Base-by-base conservation (phyloP, 2,113 vertebrate genomes). In the Galbula dea region DNA sequence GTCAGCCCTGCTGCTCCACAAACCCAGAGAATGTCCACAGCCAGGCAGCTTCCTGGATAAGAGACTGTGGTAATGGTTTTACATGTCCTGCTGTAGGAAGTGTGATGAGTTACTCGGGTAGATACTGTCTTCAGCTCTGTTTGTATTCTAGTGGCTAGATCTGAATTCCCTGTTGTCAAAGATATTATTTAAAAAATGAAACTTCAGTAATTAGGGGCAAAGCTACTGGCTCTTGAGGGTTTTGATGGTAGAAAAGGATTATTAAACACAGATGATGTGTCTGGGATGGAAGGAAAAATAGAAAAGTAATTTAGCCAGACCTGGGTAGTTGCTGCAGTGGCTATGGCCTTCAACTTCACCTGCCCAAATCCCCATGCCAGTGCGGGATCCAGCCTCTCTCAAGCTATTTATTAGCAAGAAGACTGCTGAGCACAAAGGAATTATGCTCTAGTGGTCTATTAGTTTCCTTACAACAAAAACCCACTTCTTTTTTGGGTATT, bases 181-280 rank as follows among this genome's bases (percentile, higher is more conserved):
- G n/a, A 63, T 5, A 52, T 34, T 83, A 59, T 24, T 55, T 84
- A 34, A 92, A 87, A 92, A 86, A 85, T 75, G 51, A 49, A 93
- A 94, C 54, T 49, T 7, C 36, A 61, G 78, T 74, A 80, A 55
- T 83, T 65, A 88, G 73, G 72, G 89, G 71, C n/a, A 79, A 90
- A 73, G 29, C 52, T 74, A 24, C 48, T 6, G 34, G 63, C 59
- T 86, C 39, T 81, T 67, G 45, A 90, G 34, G 24, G 37, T 77
- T 81, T 45, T 75, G 39, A 49, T 19, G 52, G 43, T 30, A 83
- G 58, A 62, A 79, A 72, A 82, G 45, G n/a, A 87, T 66, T 82
- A 66, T 84, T 94, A 62, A 90, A 88, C 65, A 94, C 5, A 80
- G 65, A 36, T 37, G 24, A 55, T 52, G 10, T 73, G 39, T 43